Conservation (phyloP, 2,888 invertebrate species). For the Melikaiella ostensackeni region DNA sequence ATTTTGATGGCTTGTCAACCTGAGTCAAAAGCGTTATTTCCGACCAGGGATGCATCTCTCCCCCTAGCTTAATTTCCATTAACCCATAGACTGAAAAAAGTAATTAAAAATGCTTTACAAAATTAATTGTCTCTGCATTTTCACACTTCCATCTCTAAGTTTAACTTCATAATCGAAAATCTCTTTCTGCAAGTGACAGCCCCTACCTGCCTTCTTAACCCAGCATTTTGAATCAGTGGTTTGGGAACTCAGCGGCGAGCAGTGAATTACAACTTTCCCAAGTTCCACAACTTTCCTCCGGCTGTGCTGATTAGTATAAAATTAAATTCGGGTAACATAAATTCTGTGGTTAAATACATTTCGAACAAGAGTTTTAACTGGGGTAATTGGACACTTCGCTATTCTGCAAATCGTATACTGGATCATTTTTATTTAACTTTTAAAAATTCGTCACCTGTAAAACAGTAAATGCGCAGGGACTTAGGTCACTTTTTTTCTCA, state of each 20-base stretch:
- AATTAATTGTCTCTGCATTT: constrained; percentile 3
- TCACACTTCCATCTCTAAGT: constrained; percentile 7
- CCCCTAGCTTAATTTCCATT: background rate
- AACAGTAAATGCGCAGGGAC: too few species aligned
- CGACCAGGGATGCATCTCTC: background rate
- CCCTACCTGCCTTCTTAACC: constrained; percentile 10
- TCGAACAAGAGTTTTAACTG: constrained; percentile 5
- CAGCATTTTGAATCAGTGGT: constrained; percentile 12
- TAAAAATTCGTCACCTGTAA: background rate
- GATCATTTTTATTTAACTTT: background rate
- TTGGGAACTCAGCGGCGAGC: constrained; percentile 9
- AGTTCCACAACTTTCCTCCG: constrained; percentile 27
- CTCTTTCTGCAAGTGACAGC: constrained; percentile 30
- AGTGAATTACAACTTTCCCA: constrained; percentile 28
- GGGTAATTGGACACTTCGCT: background rate
- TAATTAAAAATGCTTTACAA: background rate
- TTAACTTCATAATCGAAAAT: constrained; percentile 4
- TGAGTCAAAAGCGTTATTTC: background rate
- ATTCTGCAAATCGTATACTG: background rate
- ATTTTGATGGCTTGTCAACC: background rate
- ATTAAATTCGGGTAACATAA: constrained; percentile 28
- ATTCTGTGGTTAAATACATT: constrained; percentile 19
- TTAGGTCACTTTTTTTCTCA: too few species aligned
- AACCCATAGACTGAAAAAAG: background rate
- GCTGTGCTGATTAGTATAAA: constrained; percentile 23